Percentiles rank a stretch among this genome's conserved stretches.
phyloP scores from a whole-genome alignment of 2,888 invertebrate species.

The Heliconius ismenius region DNA sequence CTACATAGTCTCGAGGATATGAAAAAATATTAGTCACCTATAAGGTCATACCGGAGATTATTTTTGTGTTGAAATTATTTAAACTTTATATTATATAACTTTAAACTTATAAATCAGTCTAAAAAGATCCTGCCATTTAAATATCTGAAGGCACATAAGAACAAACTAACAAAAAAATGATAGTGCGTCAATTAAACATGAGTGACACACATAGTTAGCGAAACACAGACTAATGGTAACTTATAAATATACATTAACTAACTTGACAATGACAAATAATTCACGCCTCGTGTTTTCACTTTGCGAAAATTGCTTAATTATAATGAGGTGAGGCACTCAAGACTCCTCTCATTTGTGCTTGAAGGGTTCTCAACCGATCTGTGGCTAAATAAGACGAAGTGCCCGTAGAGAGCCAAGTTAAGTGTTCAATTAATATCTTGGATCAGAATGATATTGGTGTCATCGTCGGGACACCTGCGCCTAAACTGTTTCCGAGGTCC shows the following conservation, averaged over 20 bases:
- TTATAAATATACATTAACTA: slow-evolving; percentile 12
- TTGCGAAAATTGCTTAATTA: slow-evolving; percentile 4
- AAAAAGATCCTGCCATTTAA: background rate
- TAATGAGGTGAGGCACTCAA: background rate
- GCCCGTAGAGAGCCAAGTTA: background rate
- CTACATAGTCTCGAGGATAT: background rate
- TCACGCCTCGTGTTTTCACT: background rate
- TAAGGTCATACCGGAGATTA: background rate
- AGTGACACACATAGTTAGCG: background rate
- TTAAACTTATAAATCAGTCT: too few relatives aligned
- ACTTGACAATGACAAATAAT: slow-evolving; percentile 7
- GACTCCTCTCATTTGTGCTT: background rate
- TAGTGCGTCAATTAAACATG: background rate
- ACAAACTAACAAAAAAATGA: background rate
- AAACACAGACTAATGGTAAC: background rate
- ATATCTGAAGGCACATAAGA: background rate
- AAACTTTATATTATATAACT: too few relatives aligned
- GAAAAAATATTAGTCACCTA: background rate
- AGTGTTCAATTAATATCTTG: slow-evolving; percentile 17
- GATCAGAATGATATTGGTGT: slow-evolving; percentile 8
- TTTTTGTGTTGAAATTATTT: too few relatives aligned
- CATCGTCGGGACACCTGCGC: slow-evolving; percentile 32
- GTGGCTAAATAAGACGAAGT: slow-evolving; percentile 14
- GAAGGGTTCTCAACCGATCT: slow-evolving; percentile 7
- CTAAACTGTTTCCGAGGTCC: slow-evolving; percentile 18